These are phyloP conservation scores for Melanostoma scalare DNA, from an alignment of 2,888 invertebrate genomes.

Conservation along the genomic window DNA sequence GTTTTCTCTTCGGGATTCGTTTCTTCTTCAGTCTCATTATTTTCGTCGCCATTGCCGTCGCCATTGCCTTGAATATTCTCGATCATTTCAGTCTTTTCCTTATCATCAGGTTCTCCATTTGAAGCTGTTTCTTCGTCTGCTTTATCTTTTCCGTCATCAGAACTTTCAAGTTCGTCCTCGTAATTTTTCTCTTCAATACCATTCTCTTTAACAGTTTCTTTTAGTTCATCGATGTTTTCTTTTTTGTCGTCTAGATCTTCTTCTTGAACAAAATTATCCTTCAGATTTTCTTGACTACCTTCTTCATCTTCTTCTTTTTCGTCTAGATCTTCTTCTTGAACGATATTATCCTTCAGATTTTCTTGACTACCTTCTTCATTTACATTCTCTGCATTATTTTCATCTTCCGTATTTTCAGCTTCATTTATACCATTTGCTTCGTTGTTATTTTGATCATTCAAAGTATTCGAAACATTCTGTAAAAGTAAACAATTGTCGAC, in stretches of 20 bases:
- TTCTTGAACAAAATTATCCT: conserved; percentile 68
- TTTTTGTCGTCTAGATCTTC: conserved; percentile 29
- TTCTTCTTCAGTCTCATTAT: conserved; percentile 52
- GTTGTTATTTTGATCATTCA: conserved; percentile 75
- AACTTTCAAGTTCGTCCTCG: conserved; percentile 49
- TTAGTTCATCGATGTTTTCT: conserved; percentile 57
- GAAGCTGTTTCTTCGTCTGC: conserved; percentile 25
- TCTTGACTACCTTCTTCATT: conserved; percentile 27
- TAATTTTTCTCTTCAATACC: conserved; percentile 48
- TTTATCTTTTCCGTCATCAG: conserved; percentile 48
- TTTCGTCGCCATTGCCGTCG: conserved; percentile 59
- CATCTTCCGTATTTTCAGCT: conserved; percentile 50
- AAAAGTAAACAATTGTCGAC: conserved; percentile 83
- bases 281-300: conserved; percentile 38
- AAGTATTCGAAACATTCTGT: conserved; percentile 81
- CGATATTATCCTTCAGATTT: conserved; percentile 43
- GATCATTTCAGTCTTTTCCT: conserved; percentile 46
- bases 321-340: conserved; percentile 41
- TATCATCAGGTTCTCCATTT: conserved; percentile 18
- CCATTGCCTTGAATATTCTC: conserved; percentile 47
- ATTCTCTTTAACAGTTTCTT: conserved; percentile 61
- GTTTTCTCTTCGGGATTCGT: conserved; percentile 31
- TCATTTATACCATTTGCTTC: conserved; percentile 57
- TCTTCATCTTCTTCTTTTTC: conserved; percentile 52
- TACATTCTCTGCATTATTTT: conserved; percentile 63